Conservation (phyloP, 2,113 vertebrate species). For the Gopherus evgoodei region DNA sequence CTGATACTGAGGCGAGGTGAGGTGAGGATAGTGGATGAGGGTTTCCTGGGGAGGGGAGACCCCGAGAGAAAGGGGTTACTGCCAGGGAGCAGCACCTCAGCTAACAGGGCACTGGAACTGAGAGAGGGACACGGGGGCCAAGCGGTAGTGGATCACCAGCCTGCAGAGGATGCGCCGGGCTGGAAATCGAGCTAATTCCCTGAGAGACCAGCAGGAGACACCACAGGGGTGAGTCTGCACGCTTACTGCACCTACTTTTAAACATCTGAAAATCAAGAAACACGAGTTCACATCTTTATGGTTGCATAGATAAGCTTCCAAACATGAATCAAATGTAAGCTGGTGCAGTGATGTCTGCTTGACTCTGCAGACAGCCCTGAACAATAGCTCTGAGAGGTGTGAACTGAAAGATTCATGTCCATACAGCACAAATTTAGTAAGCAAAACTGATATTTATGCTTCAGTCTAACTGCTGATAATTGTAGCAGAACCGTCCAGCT, state of each 20-base stretch:
- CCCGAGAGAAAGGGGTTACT: too few relatives aligned
- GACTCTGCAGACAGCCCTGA: background rate
- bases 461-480: slow-evolving; percentile 55
- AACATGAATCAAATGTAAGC: background rate
- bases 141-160: too few relatives aligned
- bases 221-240: too few relatives aligned
- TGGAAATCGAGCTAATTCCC: too few relatives aligned
- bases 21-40: too few relatives aligned
- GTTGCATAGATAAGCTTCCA: slow-evolving; percentile 21
- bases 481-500: slow-evolving; percentile 44
- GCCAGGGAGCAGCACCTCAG: too few relatives aligned
- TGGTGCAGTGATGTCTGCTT: background rate
- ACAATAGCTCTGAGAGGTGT: slow-evolving; percentile 12
- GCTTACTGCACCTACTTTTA: background rate
- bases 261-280: background rate
- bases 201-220: too few relatives aligned
- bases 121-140: too few relatives aligned
- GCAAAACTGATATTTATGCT: slow-evolving; percentile 45
- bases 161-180: too few relatives aligned
- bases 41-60: too few relatives aligned
- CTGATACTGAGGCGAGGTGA: too few relatives aligned
- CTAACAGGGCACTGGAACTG: too few relatives aligned
- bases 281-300: slow-evolving; percentile 26
- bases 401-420: slow-evolving; percentile 32
- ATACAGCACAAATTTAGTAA: background rate